Evolutionary conservation across 2,888 invertebrate genomes (phyloP).

Genomic region (Linnaemya tessellans): DNA sequence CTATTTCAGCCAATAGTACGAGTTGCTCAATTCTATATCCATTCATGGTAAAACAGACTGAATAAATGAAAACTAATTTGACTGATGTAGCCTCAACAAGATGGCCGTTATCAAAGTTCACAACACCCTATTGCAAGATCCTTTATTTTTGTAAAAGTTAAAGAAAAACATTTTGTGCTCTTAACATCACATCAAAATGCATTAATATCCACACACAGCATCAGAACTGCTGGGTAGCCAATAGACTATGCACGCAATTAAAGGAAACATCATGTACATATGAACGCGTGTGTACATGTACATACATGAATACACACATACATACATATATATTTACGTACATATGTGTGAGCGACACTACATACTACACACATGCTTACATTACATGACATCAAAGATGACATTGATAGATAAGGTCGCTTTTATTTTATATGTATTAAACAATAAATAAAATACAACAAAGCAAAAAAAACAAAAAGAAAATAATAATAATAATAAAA

Average conservation of each 20-base stretch:
- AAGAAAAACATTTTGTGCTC: too few species aligned
- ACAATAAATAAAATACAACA: constrained; percentile 19
- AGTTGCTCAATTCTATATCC: too few species aligned
- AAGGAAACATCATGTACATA: not conserved
- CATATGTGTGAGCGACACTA: not conserved
- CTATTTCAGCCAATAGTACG: too few species aligned
- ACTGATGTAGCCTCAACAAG: too few species aligned
- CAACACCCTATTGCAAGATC: too few species aligned
- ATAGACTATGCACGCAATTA: not conserved
- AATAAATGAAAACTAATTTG: too few species aligned
- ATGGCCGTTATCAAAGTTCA: too few species aligned
- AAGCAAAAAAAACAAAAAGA: constrained; percentile 56
- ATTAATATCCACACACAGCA: not conserved
- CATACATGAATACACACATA: not conserved
- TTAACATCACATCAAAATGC: too few species aligned
- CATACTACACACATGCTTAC: constrained; percentile 5
- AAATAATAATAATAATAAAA: too few species aligned
- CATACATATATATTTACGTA: too few species aligned
- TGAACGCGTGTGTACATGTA: not conserved
- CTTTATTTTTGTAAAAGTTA: too few species aligned
- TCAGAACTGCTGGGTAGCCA: not conserved
- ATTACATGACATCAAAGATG: constrained; percentile 58
- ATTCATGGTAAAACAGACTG: too few species aligned
- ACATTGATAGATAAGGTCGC: constrained; percentile 67
- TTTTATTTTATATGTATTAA: constrained; percentile 33